These are phyloP conservation scores for Cromileptes altivelis DNA, from an alignment of 2,113 vertebrate genomes.

Conservation along the genomic window DNA sequence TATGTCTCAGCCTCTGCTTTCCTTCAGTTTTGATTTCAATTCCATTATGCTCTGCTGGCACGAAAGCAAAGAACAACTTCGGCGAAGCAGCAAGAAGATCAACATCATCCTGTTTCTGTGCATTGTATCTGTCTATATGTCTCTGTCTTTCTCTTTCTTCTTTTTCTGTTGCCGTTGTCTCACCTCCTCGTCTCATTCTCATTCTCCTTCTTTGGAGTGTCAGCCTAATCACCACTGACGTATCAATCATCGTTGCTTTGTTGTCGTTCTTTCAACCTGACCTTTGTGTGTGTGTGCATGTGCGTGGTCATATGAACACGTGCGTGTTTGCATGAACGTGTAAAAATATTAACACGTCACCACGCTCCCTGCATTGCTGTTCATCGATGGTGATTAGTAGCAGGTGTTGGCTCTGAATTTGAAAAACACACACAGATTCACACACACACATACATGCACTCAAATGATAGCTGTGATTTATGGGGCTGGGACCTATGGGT, in stretches of 20 bases:
- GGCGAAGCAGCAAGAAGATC: slow-evolving; percentile 21
- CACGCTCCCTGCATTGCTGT: slow-evolving; percentile 49
- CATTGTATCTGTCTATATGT: slow-evolving; percentile 45
- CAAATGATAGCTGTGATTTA: slow-evolving; percentile 80
- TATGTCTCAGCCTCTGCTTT: slow-evolving; percentile 52
- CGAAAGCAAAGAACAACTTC: slow-evolving; percentile 19
- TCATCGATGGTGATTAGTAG: slow-evolving; percentile 82
- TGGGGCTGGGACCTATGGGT: slow-evolving; percentile 67
- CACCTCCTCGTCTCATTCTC: neutral
- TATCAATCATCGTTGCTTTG: slow-evolving; percentile 71
- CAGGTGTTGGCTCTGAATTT: slow-evolving; percentile 80
- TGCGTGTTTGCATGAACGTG: slow-evolving; percentile 20
- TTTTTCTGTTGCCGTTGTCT: neutral
- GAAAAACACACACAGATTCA: slow-evolving; percentile 40
- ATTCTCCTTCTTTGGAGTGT: slow-evolving; percentile 36
- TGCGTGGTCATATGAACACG: neutral
- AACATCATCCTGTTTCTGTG: slow-evolving; percentile 16
- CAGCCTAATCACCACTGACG: slow-evolving; percentile 60
- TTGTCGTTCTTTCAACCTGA: slow-evolving; percentile 51
- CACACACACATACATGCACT: slow-evolving; percentile 19
- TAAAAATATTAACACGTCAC: slow-evolving; percentile 83
- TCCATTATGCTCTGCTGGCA: slow-evolving; percentile 18
- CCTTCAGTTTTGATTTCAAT: slow-evolving; percentile 34
- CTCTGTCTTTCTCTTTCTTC: neutral
- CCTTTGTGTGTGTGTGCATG: slow-evolving; percentile 11